Percentiles rank a stretch among this genome's conserved stretches.
These are phyloP conservation scores for Brachionus manjavacas DNA, from an alignment of 1,140 invertebrate genomes.

Conservation along the genomic window DNA sequence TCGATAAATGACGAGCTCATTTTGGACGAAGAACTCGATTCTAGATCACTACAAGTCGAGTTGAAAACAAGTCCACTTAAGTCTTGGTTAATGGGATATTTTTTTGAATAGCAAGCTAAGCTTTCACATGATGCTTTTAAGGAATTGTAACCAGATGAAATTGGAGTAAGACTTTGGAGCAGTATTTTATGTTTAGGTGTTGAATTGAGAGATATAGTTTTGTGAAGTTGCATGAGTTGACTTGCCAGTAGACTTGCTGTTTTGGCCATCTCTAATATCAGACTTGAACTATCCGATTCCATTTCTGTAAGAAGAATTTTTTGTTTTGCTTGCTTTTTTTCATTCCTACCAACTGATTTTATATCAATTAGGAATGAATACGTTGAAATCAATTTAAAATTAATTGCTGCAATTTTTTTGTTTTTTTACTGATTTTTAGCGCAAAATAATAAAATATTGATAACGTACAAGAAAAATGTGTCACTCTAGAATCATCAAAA, in stretches of 20 bases:
- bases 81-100: not conserved
- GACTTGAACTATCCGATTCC: not conserved
- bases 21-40: not conserved
- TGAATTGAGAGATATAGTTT: not conserved
- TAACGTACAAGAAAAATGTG: not conserved
- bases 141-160: conserved; percentile 1
- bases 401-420: not conserved
- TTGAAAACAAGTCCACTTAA: not conserved
- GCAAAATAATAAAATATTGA: not conserved
- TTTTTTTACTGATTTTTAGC: not conserved
- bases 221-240: conserved; percentile 6
- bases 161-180: not conserved
- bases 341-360: not conserved
- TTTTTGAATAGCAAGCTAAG: not conserved
- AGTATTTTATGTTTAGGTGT: not conserved
- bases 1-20: not conserved
- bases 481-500: no score
- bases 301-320: not conserved
- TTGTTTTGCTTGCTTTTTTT: not conserved
- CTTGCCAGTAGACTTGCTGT: not conserved
- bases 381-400: not conserved
- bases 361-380: not conserved
- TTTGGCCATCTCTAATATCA: conserved; percentile 6
- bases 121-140: conserved; percentile 5
- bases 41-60: not conserved